Base-by-base conservation (phyloP, 2,888 invertebrate genomes). In the Diachrysia chrysitis region DNA sequence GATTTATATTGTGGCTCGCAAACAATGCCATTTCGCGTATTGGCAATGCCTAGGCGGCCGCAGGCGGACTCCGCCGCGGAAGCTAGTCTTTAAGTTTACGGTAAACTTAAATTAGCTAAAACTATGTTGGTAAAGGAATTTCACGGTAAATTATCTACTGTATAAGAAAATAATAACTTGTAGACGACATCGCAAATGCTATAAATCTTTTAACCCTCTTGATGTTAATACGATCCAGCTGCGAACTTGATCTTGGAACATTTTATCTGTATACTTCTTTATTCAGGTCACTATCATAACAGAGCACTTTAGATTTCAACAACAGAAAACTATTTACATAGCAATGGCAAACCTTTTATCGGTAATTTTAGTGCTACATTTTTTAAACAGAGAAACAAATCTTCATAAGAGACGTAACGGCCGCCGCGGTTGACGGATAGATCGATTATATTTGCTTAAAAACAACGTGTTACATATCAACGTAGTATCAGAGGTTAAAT, bases 1-100 rank as follows among this genome's bases (percentile, higher is more conserved):
- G 94, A 95, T 95, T 95, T 95, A 94, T 93, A 89, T 90, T 94
- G 95, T 84, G 95, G 94, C 93, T 83, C 87, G 78, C 88, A 90
- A 90, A 93, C 93, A 95, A 95, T 93, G 87, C 90, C 87, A 89
- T 89, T 89, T 85, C 83, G 81, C 79, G 83, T 84, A 87, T 87
- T 89, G 86, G 86, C 87, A 85, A 84, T 81, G 79, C 71, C 67
- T 60, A 78, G 82, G 82, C 83, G 75, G 87, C 85, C 87, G 83
- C 89, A 89, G 79, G 81, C 82, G 70, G 82, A 84, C 79, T 73
- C 83, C 77, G 89, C 85, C 85, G 89, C 93, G 92, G 93, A 92
- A 93, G 93, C 92, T 82, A 81, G 85, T 79, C 84, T 81, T 85
- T 72, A 83, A 82, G 83, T 83, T 90, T 93, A 95, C 95, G 94